These are phyloP conservation scores for Centropus unirufus DNA, from an alignment of 2,113 vertebrate genomes.

Conservation along the genomic window DNA sequence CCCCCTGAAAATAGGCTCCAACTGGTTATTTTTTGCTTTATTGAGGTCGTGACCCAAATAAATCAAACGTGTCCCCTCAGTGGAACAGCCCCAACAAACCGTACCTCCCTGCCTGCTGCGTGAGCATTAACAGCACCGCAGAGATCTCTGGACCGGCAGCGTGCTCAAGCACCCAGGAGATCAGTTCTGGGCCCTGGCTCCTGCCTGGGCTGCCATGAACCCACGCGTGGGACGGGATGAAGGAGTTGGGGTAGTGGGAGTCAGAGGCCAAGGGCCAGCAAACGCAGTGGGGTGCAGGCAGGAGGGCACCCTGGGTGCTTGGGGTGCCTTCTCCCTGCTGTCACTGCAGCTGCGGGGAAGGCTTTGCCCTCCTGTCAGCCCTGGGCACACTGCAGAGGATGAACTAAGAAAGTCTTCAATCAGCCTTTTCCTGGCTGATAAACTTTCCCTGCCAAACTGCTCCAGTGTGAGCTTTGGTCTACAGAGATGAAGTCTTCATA, in stretches of 20 bases:
- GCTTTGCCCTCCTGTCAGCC: fast-evolving
- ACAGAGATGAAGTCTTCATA: fast-evolving
- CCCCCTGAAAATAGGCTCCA: not conserved
- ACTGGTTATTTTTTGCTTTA: not conserved
- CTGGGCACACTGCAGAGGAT: fast-evolving
- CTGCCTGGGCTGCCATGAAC: no score
- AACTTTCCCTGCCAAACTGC: not conserved
- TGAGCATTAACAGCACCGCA: not conserved
- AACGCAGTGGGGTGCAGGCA: no score
- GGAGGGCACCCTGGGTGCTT: no score
- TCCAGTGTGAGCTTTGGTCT: not conserved
- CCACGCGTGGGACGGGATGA: no score
- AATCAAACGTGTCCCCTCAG: not conserved
- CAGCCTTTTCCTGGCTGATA: not conserved
- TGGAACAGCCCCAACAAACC: not conserved
- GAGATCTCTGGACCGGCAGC: not conserved
- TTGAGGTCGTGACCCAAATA: conserved; percentile 13
- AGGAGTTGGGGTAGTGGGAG: fast-evolving
- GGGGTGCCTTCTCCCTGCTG: no score
- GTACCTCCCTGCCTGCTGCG: not conserved
- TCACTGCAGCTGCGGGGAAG: fast-evolving
- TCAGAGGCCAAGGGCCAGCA: not conserved
- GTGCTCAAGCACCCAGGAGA: not conserved
- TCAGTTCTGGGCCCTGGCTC: not conserved
- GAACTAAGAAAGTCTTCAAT: not conserved